Conservation (phyloP, 2,797 vertebrate genomes). For the Otolemur crassicaudatus region DNA sequence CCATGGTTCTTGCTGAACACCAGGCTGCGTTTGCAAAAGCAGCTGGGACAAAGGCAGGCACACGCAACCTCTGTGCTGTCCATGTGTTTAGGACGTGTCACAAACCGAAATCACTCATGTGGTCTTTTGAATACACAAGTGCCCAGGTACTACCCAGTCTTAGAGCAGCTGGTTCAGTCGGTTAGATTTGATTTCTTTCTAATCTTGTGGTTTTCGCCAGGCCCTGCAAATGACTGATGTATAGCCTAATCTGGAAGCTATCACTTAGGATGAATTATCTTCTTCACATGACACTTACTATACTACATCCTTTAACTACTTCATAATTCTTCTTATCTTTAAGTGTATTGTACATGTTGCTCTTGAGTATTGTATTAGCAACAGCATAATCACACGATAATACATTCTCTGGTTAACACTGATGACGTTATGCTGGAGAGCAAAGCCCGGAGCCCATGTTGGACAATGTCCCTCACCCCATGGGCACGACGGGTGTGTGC, state of each 20-base stretch:
- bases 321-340: slow-evolving; percentile 21
- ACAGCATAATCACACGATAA: not conserved
- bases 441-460: not conserved
- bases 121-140: not conserved
- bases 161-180: not conserved
- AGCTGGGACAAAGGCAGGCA: not conserved
- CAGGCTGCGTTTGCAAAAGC: not conserved
- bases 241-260: not conserved
- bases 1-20: not conserved
- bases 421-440: not conserved
- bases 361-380: not conserved
- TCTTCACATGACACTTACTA: not conserved
- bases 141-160: no score
- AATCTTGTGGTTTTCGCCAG: not conserved
- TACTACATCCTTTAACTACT: not conserved
- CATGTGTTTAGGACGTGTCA: not conserved
- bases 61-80: not conserved
- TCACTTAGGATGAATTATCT: not conserved
- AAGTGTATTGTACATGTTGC: not conserved
- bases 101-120: not conserved
- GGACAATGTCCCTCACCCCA: slow-evolving; percentile 34
- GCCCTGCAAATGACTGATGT: not conserved
- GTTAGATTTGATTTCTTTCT: not conserved
- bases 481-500: not conserved
- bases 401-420: not conserved